These are phyloP conservation scores for Pogonomyrmex barbatus DNA, from an alignment of 1,140 invertebrate genomes.

Conservation along the genomic window DNA sequence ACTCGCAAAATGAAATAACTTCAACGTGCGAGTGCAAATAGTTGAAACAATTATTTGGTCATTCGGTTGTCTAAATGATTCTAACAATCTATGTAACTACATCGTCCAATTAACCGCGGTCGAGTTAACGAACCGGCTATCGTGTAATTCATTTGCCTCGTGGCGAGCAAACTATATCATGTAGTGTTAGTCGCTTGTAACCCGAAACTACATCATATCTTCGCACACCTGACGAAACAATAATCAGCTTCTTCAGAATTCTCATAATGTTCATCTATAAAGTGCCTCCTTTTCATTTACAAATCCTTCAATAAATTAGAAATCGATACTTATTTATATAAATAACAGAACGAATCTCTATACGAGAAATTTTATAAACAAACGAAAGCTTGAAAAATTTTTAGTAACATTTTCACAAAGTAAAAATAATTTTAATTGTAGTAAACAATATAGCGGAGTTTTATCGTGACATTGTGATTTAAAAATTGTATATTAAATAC, in stretches of 20 bases:
- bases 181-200: constrained; percentile 10
- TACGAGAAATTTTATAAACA: background rate
- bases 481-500: background rate
- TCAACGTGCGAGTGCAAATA: constrained; percentile 21
- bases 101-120: constrained; percentile 31
- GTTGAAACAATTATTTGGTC: constrained; percentile 36
- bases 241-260: background rate
- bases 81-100: constrained; percentile 44
- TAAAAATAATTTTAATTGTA: background rate
- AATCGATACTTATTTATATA: background rate
- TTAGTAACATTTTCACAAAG: background rate
- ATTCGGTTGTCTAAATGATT: constrained; percentile 26
- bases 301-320: background rate
- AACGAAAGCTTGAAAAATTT: background rate
- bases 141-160: constrained; percentile 30
- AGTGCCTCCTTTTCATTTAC: background rate
- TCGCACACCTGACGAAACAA: background rate
- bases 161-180: background rate
- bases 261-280: background rate
- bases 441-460: too few species aligned
- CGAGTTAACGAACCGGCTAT: constrained; percentile 37
- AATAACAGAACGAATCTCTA: background rate
- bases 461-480: too few species aligned
- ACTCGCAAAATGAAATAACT: constrained; percentile 9
- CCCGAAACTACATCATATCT: background rate